Evolutionary conservation across 2,113 vertebrate species (phyloP).

Genomic region (Microcebus ravelobensis): DNA sequence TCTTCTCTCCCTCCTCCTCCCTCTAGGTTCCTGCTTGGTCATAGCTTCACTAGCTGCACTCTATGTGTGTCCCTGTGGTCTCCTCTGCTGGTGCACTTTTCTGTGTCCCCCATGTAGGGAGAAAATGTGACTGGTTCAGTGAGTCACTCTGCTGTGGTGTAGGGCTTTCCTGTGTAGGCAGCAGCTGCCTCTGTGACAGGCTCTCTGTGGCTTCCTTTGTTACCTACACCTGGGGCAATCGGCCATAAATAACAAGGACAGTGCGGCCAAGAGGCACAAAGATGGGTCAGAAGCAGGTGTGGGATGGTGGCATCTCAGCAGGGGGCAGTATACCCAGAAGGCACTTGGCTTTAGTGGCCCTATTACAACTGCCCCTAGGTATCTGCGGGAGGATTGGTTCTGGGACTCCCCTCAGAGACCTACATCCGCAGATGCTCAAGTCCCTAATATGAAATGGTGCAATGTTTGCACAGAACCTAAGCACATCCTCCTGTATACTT

Average conservation of each 20-base stretch:
- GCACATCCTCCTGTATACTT: not conserved
- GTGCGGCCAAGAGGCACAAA: not conserved
- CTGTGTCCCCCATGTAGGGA: not conserved
- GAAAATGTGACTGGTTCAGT: not conserved
- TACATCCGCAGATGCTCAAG: not conserved
- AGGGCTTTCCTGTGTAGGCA: not conserved
- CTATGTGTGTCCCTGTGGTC: too few species aligned
- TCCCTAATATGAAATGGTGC: not conserved
- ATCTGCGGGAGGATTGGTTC: not conserved
- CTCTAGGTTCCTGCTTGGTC: not conserved
- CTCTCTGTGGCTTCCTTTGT: not conserved
- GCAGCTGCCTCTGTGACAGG: not conserved
- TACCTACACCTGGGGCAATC: not conserved
- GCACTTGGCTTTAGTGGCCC: not conserved
- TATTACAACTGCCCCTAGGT: not conserved
- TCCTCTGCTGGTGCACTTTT: not conserved
- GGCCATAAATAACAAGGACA: not conserved
- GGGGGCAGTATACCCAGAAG: not conserved
- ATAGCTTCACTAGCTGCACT: rapidly evolving
- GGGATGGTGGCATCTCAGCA: not conserved
- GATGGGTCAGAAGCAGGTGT: not conserved
- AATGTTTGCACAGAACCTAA: not conserved
- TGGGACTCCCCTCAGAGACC: not conserved
- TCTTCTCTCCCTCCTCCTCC: rapidly evolving
- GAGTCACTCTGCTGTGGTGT: not conserved